phyloP scores from a whole-genome alignment of 1,140 invertebrate genomes.

The Saccostrea echinata region DNA sequence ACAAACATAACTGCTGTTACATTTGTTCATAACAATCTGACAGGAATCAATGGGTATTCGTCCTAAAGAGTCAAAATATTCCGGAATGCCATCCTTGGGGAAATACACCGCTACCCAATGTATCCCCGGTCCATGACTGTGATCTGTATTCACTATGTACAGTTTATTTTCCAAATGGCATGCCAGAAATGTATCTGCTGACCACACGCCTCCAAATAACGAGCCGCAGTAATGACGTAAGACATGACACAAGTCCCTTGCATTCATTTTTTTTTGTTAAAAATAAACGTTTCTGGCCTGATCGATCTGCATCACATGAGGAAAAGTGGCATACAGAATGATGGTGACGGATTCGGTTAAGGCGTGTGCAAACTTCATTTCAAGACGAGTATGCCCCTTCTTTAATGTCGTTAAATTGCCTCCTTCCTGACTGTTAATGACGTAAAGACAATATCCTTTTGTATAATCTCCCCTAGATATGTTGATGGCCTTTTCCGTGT shows the following conservation, averaged over 20 bases:
- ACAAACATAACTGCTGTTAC: background rate
- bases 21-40: background rate
- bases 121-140: background rate
- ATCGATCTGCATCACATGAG: background rate
- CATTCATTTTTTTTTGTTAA: background rate
- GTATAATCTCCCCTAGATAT: background rate
- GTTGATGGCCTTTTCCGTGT: background rate
- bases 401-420: too few species aligned
- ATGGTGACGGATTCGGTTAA: too few species aligned
- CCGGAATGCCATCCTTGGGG: background rate
- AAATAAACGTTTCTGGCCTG: background rate
- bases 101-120: background rate
- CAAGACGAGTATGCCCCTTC: too few species aligned
- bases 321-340: background rate
- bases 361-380: too few species aligned
- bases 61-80: slow-evolving; percentile 11
- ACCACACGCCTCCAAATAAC: too few species aligned
- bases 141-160: background rate
- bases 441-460: background rate
- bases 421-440: background rate
- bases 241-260: background rate
- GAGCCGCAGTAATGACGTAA: background rate
- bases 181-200: background rate
- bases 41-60: background rate
- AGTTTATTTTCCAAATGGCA: background rate